phyloP scores from a whole-genome alignment of 2,888 invertebrate species.

The Drepana falcataria region DNA sequence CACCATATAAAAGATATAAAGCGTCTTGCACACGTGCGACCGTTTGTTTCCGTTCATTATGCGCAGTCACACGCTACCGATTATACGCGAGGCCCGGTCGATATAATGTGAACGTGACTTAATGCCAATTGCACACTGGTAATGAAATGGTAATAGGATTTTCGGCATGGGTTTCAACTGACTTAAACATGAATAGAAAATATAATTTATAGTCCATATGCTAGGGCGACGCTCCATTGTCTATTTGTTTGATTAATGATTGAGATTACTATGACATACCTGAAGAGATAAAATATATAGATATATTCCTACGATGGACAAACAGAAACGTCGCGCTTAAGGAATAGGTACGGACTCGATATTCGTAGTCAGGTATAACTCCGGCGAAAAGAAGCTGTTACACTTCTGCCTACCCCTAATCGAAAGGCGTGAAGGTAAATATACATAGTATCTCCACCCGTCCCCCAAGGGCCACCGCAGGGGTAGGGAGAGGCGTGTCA shows the following conservation, averaged over 20 bases:
- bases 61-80: slow-evolving; percentile 55
- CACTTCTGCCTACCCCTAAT: no score
- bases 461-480: no score
- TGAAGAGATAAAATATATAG: no score
- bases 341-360: no score
- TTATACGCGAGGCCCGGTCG: slow-evolving; percentile 35
- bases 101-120: slow-evolving; percentile 19
- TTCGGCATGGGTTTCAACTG: slow-evolving; percentile 6
- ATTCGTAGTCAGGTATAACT: no score
- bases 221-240: neutral
- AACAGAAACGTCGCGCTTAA: no score
- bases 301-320: no score
- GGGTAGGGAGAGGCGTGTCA: no score
- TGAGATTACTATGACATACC: no score
- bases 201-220: neutral
- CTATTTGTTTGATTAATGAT: neutral
- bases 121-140: slow-evolving; percentile 27
- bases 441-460: no score
- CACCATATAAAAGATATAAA: slow-evolving; percentile 45
- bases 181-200: neutral
- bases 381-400: no score
- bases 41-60: slow-evolving; percentile 43
- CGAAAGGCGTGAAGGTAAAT: no score
- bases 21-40: slow-evolving; percentile 31
- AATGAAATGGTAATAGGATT: slow-evolving; percentile 36